phyloP scores from a whole-genome alignment of 2,113 vertebrate genomes.

The Channa argus region DNA sequence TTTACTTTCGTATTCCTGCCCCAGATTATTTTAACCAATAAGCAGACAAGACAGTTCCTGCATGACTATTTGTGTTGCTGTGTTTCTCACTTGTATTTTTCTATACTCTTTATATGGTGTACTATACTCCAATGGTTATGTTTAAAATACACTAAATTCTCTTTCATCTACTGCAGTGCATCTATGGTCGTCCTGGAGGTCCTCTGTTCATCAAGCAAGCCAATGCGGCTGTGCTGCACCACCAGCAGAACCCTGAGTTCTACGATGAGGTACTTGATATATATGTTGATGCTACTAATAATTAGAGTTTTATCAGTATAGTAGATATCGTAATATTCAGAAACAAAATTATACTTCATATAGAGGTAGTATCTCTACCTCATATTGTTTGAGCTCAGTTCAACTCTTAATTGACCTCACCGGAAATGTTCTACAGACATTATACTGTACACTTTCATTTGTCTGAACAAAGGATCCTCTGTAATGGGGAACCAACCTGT shows the following conservation, averaged over 20 bases:
- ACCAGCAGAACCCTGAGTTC: constrained; percentile 98
- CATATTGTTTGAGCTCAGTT: constrained; percentile 9
- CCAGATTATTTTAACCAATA: too few relatives aligned
- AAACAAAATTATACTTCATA: neutral
- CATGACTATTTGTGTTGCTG: too few relatives aligned
- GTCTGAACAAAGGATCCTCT: constrained; percentile 25
- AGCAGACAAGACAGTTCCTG: too few relatives aligned
- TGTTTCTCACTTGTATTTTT: too few relatives aligned
- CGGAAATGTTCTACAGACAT: neutral
- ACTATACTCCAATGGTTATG: too few relatives aligned
- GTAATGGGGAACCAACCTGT: neutral
- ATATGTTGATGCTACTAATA: neutral
- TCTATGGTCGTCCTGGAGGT: constrained; percentile 93
- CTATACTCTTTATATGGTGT: too few relatives aligned
- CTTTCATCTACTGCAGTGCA: constrained; percentile 84
- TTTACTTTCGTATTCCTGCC: too few relatives aligned
- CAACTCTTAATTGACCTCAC: neutral
- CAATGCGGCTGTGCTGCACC: constrained; percentile 92
- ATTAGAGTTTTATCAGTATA: neutral
- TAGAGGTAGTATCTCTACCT: neutral
- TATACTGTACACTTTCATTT: constrained; percentile 6
- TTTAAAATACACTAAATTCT: neutral
- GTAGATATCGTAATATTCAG: neutral
- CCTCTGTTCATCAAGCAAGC: constrained; percentile 91
- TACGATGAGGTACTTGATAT: constrained; percentile 91